Percentiles rank a stretch among this genome's conserved stretches.
Evolutionary conservation across 2,888 invertebrate species (phyloP).

Genomic region (Fissipunctia ypsillon): DNA sequence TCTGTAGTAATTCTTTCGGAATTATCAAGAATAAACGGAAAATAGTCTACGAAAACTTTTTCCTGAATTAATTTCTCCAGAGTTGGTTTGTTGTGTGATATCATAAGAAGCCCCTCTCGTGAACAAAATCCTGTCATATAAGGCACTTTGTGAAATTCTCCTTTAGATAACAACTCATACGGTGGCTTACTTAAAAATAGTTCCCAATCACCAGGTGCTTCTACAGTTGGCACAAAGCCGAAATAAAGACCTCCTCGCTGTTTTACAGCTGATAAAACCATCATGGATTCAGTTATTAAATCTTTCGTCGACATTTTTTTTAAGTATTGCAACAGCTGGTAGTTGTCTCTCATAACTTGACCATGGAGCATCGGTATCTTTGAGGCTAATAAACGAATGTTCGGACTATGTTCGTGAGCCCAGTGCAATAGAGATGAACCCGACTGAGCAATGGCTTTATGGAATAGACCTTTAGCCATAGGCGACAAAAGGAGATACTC

Average conservation of each 20-base stretch:
- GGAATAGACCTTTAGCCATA: conserved; percentile 87
- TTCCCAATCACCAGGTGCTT: conserved; percentile 82
- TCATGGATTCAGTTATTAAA: conserved; percentile 77
- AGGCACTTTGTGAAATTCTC: conserved; percentile 87
- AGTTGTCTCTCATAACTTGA: conserved; percentile 69
- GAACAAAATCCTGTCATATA: conserved; percentile 87
- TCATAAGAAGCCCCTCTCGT: conserved; percentile 85
- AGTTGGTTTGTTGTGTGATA: conserved; percentile 61
- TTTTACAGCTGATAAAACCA: conserved; percentile 69
- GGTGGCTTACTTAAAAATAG: conserved; percentile 85
- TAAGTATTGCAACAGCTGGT: conserved; percentile 78
- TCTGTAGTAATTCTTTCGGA: conserved; percentile 74
- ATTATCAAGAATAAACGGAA: conserved; percentile 78
- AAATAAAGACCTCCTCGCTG: conserved; percentile 83
- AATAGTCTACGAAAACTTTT: conserved; percentile 76
- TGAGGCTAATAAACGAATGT: conserved; percentile 76
- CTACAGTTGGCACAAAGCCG: conserved; percentile 87
- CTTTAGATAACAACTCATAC: conserved; percentile 78
- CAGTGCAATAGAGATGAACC: conserved; percentile 88
- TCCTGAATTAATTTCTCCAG: conserved; percentile 72
- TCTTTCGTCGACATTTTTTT: conserved; percentile 78
- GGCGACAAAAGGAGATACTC: conserved; percentile 86
- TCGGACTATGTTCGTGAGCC: conserved; percentile 78
- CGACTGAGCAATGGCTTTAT: conserved; percentile 90
- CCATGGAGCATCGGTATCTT: conserved; percentile 78